These are phyloP conservation scores for Petrocephalus zakoni DNA, from an alignment of 2,113 vertebrate species.

Conservation along the genomic window DNA sequence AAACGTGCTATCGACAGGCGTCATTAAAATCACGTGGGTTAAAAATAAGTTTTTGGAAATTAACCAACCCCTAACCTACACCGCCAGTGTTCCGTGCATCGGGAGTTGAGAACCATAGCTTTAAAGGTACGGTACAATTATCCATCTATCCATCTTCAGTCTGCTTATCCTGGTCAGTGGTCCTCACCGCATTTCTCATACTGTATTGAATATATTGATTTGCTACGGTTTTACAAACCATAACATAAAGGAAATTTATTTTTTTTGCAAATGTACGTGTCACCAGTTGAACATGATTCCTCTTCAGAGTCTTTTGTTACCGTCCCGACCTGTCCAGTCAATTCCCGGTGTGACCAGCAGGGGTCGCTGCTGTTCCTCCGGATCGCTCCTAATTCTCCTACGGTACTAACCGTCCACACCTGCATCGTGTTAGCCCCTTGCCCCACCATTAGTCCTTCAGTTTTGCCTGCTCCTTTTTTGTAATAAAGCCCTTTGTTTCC, in stretches of 20 bases:
- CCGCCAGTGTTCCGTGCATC: background rate
- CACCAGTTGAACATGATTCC: background rate
- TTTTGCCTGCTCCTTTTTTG: background rate
- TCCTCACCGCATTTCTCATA: background rate
- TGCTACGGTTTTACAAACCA: background rate
- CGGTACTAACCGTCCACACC: background rate
- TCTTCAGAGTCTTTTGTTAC: background rate
- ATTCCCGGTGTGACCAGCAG: no score
- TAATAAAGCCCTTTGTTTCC: background rate
- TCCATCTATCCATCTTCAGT: background rate
- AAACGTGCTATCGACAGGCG: background rate
- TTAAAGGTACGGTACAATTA: background rate
- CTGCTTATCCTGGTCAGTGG: background rate
- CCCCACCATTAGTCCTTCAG: background rate
- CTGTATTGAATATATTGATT: background rate
- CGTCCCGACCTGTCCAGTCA: background rate
- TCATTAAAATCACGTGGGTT: background rate
- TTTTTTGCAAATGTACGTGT: background rate
- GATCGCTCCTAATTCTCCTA: background rate
- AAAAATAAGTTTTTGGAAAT: background rate
- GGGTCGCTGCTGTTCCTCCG: background rate
- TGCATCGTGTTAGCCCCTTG: background rate
- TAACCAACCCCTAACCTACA: background rate
- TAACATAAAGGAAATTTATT: background rate
- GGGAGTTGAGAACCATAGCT: background rate